phyloP scores from a whole-genome alignment of 2,888 invertebrate species.

The Trypoxylon attenuatum region DNA sequence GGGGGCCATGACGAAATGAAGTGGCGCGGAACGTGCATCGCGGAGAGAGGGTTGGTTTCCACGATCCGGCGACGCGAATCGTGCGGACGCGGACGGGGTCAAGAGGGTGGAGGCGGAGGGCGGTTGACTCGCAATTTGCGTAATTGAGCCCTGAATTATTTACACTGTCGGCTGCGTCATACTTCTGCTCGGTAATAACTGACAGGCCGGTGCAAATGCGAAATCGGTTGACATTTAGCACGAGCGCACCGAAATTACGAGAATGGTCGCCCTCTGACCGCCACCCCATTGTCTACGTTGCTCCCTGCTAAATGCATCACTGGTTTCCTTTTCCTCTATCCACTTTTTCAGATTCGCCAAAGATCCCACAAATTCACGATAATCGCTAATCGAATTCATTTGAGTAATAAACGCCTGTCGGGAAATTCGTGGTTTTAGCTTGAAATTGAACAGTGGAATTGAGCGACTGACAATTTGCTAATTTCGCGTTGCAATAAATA shows the following conservation, averaged over 20 bases:
- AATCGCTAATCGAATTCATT: too few species aligned
- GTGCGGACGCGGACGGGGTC: neutral
- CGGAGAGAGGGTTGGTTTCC: slow-evolving; percentile 2
- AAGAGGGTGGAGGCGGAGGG: slow-evolving; percentile 29
- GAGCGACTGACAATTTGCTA: too few species aligned
- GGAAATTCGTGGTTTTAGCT: too few species aligned
- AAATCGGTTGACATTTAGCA: slow-evolving; percentile 60
- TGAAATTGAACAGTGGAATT: too few species aligned
- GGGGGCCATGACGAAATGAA: slow-evolving; percentile 47
- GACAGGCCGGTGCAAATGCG: slow-evolving; percentile 55
- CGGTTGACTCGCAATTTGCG: slow-evolving; percentile 68
- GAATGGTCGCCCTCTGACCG: slow-evolving; percentile 18
- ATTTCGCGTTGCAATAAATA: too few species aligned
- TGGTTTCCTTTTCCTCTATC: too few species aligned
- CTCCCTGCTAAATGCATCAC: slow-evolving; percentile 6
- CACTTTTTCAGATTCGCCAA: too few species aligned
- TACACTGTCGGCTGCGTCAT: slow-evolving; percentile 70
- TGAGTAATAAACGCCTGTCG: too few species aligned
- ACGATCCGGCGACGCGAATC: neutral
- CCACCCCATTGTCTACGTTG: slow-evolving; percentile 32
- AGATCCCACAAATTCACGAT: too few species aligned
- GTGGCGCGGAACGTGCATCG: slow-evolving; percentile 50
- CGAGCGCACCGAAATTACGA: slow-evolving; percentile 46
- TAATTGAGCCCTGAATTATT: slow-evolving; percentile 74
- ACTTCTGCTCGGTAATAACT: slow-evolving; percentile 63